These are phyloP conservation scores for Crenichthys baileyi DNA, from an alignment of 2,797 vertebrate genomes.

Conservation along the genomic window DNA sequence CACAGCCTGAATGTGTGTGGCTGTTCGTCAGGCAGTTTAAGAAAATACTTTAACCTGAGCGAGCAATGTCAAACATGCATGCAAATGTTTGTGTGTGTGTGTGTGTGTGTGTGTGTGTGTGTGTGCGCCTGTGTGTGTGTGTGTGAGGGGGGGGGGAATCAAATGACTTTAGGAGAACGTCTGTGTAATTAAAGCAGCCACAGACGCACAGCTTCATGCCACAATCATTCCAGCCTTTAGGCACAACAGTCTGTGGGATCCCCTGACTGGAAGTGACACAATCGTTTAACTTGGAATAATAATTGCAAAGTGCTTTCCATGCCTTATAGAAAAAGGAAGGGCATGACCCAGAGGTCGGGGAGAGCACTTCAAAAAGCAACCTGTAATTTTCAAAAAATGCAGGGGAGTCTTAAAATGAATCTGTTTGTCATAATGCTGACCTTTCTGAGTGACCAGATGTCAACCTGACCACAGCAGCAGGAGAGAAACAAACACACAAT, in stretches of 20 bases:
- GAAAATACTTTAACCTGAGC: conserved; percentile 35
- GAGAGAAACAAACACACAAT: conserved; percentile 28
- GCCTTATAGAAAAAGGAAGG: conserved; percentile 34
- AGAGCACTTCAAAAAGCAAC: conserved; percentile 38
- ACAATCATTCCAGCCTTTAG: conserved; percentile 42
- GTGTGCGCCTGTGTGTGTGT: too few relatives aligned
- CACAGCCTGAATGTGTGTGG: conserved; percentile 17
- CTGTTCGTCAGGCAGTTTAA: not conserved
- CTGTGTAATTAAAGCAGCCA: conserved; percentile 51
- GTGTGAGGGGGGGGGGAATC: not conserved
- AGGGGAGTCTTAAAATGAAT: conserved; percentile 34
- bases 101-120: not conserved
- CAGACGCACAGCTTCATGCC: conserved; percentile 28
- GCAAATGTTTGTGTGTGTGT: conserved; percentile 29
- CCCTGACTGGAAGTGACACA: conserved; percentile 10
- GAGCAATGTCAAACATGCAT: conserved; percentile 26
- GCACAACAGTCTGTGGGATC: conserved; percentile 38
- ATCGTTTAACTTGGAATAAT: conserved; percentile 31
- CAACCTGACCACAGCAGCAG: conserved; percentile 35
- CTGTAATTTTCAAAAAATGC: conserved; percentile 50
- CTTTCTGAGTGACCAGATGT: conserved; percentile 34
- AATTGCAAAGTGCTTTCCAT: conserved; percentile 29
- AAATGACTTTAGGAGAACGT: conserved; percentile 35
- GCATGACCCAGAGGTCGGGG: conserved; percentile 30
- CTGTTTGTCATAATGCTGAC: conserved; percentile 33